phyloP scores from a whole-genome alignment of 1,140 invertebrate species.

The Paracyclopina nana region DNA sequence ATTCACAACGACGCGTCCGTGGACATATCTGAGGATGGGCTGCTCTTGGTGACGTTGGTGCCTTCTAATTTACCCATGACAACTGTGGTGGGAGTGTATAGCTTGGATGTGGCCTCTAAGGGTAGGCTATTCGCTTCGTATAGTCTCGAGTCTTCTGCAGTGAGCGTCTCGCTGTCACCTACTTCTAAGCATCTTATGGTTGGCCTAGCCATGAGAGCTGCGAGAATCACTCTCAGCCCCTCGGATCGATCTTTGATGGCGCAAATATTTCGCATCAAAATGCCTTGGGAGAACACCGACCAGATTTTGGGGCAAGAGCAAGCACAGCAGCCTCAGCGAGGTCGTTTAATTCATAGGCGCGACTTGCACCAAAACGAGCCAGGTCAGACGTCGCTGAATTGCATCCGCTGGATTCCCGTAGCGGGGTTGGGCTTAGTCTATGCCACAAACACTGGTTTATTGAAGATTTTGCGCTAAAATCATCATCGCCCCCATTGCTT shows the following conservation, averaged over 20 bases:
- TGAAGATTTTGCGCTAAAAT: constrained; percentile 37
- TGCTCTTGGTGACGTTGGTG: constrained; percentile 49
- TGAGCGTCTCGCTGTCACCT: constrained; percentile 61
- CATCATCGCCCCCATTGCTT: too few species aligned
- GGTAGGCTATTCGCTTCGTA: constrained; percentile 54
- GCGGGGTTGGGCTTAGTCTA: constrained; percentile 62
- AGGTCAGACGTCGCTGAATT: constrained; percentile 50
- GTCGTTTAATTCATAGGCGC: constrained; percentile 33
- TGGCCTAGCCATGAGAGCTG: constrained; percentile 38
- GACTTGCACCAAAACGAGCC: constrained; percentile 41
- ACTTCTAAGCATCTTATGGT: constrained; percentile 51
- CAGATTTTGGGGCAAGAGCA: not conserved
- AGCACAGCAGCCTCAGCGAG: not conserved
- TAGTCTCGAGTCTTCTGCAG: constrained; percentile 49
- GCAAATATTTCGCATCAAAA: constrained; percentile 30
- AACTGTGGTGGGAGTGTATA: constrained; percentile 49
- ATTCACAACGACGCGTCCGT: constrained; percentile 71
- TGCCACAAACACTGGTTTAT: constrained; percentile 58
- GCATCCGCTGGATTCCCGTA: constrained; percentile 55
- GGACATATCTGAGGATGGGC: constrained; percentile 56
- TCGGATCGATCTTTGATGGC: constrained; percentile 40
- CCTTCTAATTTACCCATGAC: constrained; percentile 39
- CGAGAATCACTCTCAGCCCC: constrained; percentile 30
- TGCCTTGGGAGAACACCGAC: constrained; percentile 17
- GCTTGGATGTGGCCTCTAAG: constrained; percentile 44